Conservation (phyloP, 2,113 vertebrate genomes). For the Pycnonotus jocosus region DNA sequence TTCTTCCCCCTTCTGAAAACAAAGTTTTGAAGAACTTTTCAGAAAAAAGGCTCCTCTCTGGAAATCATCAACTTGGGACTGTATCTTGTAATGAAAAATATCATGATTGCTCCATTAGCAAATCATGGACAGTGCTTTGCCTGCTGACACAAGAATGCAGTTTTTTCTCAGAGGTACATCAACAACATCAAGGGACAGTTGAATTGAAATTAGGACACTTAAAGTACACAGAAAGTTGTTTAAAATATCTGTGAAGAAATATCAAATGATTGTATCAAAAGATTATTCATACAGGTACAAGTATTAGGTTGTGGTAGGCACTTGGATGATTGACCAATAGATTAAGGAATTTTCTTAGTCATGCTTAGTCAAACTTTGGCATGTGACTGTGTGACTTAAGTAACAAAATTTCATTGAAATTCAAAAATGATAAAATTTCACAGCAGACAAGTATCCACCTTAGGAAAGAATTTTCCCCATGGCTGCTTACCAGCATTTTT, state of each 20-base stretch:
- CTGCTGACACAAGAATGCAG: background rate
- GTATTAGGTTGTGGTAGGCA: background rate
- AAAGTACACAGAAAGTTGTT: background rate
- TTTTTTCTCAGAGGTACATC: background rate
- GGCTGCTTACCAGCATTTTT: background rate
- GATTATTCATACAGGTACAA: background rate
- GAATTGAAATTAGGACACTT: background rate
- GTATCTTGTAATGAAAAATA: background rate
- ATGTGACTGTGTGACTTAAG: background rate
- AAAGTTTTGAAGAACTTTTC: background rate
- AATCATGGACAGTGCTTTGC: background rate
- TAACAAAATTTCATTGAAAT: background rate
- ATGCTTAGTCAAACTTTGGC: background rate
- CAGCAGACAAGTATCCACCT: background rate
- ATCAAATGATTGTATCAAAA: background rate
- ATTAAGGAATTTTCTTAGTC: background rate
- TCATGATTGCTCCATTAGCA: background rate
- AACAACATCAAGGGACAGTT: background rate
- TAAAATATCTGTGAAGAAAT: background rate
- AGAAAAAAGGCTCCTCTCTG: background rate
- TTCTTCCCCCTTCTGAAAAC: background rate
- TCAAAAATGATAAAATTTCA: background rate
- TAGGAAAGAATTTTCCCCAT: background rate
- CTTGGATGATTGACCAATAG: background rate
- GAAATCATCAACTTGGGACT: background rate